phyloP scores from a whole-genome alignment of 2,113 vertebrate species.

The Oncorhynchus kisutch region DNA sequence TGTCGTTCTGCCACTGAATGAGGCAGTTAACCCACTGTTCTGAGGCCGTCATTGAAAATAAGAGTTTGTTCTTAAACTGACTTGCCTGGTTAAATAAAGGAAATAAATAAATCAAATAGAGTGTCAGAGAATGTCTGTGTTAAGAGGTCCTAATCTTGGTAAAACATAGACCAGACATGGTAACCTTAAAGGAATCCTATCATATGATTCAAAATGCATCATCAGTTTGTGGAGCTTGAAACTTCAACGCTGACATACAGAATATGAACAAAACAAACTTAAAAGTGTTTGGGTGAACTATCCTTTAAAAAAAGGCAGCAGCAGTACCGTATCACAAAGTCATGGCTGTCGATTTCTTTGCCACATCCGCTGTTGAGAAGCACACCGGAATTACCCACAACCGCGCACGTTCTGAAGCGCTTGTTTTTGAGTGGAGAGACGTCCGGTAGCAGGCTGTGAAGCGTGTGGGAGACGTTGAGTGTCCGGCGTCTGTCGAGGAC shows the following conservation, averaged over 20 bases:
- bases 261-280: too few relatives aligned
- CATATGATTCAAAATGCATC: too few relatives aligned
- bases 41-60: too few relatives aligned
- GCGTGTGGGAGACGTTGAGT: constrained; percentile 80
- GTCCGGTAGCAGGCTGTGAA: constrained; percentile 85
- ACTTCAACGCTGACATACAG: too few relatives aligned
- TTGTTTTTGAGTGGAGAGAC: constrained; percentile 88
- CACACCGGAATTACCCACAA: constrained; percentile 87
- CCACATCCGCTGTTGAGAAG: constrained; percentile 83
- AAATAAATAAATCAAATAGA: neutral
- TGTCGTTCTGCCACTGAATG: too few relatives aligned
- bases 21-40: too few relatives aligned
- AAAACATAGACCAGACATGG: neutral
- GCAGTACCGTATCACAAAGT: constrained; percentile 84
- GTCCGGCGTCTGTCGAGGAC: constrained; percentile 84
- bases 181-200: too few relatives aligned
- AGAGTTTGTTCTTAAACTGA: too few relatives aligned
- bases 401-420: constrained; percentile 83
- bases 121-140: neutral
- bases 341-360: constrained; percentile 84
- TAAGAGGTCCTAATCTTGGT: neutral
- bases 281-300: neutral
- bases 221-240: too few relatives aligned
- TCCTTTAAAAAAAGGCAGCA: neutral
- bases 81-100: too few relatives aligned